Evolutionary conservation across 2,888 invertebrate genomes (phyloP).

Genomic region (Neoaliturus tenellus): DNA sequence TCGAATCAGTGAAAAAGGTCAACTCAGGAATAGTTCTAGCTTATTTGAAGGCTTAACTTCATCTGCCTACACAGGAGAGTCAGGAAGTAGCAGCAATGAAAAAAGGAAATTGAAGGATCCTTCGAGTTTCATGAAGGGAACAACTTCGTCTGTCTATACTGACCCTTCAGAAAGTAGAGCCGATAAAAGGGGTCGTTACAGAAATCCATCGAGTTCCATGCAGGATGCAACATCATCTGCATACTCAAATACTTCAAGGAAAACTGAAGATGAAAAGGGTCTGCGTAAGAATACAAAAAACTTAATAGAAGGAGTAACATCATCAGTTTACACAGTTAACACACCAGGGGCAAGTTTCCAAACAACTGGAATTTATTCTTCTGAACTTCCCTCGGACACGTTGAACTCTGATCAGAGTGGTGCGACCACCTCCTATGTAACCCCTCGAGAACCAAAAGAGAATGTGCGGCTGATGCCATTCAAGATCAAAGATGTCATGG

Average conservation of each 20-base stretch:
- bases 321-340: not conserved
- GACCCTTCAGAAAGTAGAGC: not conserved
- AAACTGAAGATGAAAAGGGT: not conserved
- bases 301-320: not conserved
- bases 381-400: not conserved
- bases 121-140: not conserved
- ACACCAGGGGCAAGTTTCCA: not conserved
- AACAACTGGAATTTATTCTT: not conserved
- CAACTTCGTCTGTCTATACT: not conserved
- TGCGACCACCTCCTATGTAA: not conserved
- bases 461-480: slow-evolving; percentile 2
- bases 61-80: not conserved
- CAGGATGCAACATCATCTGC: not conserved
- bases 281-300: not conserved
- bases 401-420: not conserved
- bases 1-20: not conserved
- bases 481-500: slow-evolving; percentile 39
- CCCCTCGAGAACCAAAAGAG: not conserved
- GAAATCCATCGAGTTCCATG: not conserved
- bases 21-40: not conserved
- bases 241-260: not conserved
- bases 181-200: not conserved
- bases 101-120: not conserved
- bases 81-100: not conserved
- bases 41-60: not conserved